A percentile compares a stretch with the other conserved stretches of the same genome.
Conservation (phyloP, 2,797 vertebrate genomes). For the Austrolebias charrua region DNA sequence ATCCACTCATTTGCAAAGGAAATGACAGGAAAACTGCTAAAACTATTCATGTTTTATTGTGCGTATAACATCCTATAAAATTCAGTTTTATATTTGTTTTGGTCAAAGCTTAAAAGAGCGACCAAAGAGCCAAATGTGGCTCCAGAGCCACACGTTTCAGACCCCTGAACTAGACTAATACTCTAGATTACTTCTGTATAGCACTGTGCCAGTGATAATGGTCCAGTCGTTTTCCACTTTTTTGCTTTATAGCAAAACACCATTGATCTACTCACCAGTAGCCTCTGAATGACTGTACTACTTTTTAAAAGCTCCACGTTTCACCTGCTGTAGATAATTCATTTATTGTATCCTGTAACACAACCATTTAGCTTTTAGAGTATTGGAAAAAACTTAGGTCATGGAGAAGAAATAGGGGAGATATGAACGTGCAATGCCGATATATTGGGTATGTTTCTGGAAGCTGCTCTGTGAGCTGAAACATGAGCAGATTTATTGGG, state of each 20-base stretch:
- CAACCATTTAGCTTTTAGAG: slow-evolving; percentile 46
- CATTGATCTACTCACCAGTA: no score
- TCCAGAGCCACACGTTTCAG: no score
- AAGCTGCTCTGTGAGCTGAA: slow-evolving; percentile 53
- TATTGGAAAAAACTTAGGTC: slow-evolving; percentile 45
- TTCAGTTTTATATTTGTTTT: no score
- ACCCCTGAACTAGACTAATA: not conserved
- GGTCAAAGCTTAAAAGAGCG: no score
- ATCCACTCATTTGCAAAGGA: no score
- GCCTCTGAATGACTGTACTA: not conserved
- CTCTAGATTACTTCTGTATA: not conserved
- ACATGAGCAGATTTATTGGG: slow-evolving; percentile 69
- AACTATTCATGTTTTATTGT: no score
- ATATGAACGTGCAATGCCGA: slow-evolving; percentile 37
- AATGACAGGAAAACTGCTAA: no score
- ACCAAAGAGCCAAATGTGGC: no score
- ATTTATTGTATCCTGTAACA: slow-evolving; percentile 27
- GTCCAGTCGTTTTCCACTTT: no score
- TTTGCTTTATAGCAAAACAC: no score
- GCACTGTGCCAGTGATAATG: no score
- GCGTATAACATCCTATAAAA: no score
- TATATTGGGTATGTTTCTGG: slow-evolving; percentile 63
- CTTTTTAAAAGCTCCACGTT: slow-evolving; percentile 11
- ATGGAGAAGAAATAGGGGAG: slow-evolving; percentile 36
- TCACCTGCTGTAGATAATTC: slow-evolving; percentile 22